These are phyloP conservation scores for Ceratitis capitata DNA, from an alignment of 1,140 invertebrate species.

Conservation along the genomic window DNA sequence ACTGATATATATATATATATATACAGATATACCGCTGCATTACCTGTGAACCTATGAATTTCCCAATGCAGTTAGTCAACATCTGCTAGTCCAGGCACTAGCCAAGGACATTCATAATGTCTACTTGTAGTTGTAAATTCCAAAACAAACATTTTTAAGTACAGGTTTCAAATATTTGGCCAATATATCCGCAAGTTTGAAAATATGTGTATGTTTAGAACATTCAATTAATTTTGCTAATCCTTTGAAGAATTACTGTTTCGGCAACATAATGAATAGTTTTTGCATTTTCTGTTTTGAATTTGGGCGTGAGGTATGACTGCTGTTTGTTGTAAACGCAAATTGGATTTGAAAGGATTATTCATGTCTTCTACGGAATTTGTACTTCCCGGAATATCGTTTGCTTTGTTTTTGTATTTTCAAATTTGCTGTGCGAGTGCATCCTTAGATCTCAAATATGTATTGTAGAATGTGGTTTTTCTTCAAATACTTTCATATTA, in stretches of 20 bases:
- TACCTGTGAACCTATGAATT: not conserved
- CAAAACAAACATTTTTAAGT: no score
- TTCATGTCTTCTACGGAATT: not conserved
- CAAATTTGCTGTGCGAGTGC: no score
- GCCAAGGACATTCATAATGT: not conserved
- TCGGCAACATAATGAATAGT: not conserved
- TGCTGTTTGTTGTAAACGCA: not conserved
- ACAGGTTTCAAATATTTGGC: no score
- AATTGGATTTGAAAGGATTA: not conserved
- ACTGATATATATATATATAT: not conserved
- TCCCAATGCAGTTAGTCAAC: not conserved
- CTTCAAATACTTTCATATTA: no score
- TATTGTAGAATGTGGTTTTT: no score
- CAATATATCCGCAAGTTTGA: not conserved
- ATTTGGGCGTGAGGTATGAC: not conserved
- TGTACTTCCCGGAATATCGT: not conserved
- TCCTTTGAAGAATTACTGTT: not conserved
- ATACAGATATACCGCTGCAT: no score
- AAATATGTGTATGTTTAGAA: not conserved
- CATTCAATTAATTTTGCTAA: not conserved
- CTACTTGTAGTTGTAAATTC: not conserved
- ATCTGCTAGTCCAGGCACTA: not conserved
- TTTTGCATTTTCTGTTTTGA: not conserved
- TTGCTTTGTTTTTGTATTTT: not conserved
- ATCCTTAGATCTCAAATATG: no score